phyloP scores from a whole-genome alignment of 2,888 invertebrate species.

The Erebia palarica region DNA sequence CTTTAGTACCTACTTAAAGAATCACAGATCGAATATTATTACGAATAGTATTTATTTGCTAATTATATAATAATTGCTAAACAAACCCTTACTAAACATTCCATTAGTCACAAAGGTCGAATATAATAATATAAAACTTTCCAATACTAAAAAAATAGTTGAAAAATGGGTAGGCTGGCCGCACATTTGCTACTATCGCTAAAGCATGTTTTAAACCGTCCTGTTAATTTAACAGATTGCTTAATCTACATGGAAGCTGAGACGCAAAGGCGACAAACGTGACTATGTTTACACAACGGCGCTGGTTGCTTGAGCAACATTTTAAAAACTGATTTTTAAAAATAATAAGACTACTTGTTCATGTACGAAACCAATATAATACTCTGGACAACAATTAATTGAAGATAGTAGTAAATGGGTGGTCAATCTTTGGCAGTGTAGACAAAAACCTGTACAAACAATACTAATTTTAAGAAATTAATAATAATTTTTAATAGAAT shows the following conservation, averaged over 20 bases:
- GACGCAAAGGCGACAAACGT: too few species aligned
- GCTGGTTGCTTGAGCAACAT: too few species aligned
- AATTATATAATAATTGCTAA: background rate
- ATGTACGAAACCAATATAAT: background rate
- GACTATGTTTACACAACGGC: too few species aligned
- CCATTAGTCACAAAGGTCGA: background rate
- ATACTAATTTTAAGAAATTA: background rate
- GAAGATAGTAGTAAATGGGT: background rate
- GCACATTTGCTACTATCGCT: background rate
- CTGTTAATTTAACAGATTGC: too few species aligned
- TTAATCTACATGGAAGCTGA: too few species aligned
- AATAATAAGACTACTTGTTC: background rate
- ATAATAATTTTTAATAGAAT: conserved; percentile 3
- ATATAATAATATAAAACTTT: background rate
- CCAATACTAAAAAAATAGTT: background rate
- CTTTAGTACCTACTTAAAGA: background rate
- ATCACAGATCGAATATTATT: conserved; percentile 9
- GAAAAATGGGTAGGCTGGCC: background rate
- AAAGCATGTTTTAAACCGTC: too few species aligned
- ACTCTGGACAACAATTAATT: background rate
- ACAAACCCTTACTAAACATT: background rate
- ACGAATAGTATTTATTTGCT: background rate
- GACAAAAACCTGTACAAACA: conserved; percentile 11
- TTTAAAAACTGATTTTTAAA: background rate
- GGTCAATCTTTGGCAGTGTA: background rate